Percentiles rank a stretch among this genome's conserved stretches.
Conservation (phyloP, 2,113 vertebrate species). For the Lathamus discolor region DNA sequence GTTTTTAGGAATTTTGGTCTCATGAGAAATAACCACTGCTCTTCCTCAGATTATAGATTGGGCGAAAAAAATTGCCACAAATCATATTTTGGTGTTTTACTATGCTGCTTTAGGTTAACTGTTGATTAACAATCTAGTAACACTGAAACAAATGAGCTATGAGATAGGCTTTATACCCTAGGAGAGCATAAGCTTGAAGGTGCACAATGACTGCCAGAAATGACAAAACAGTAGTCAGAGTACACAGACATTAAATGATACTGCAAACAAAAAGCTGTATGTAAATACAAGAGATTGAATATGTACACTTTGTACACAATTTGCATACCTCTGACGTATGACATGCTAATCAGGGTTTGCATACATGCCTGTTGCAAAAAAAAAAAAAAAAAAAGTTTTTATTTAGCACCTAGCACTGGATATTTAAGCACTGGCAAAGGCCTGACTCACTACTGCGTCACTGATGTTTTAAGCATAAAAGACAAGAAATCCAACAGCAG, state of each 20-base stretch:
- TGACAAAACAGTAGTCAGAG: background rate
- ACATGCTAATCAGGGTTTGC: background rate
- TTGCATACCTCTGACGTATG: background rate
- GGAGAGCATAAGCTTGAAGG: background rate
- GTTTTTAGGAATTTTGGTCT: background rate
- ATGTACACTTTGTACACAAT: background rate
- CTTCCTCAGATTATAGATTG: background rate
- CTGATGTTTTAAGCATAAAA: constrained; percentile 31
- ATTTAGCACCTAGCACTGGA: background rate
- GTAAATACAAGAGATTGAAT: background rate
- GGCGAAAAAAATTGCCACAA: background rate
- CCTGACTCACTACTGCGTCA: constrained; percentile 43
- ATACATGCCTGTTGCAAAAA: background rate
- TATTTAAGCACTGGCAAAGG: constrained; percentile 18
- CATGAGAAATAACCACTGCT: background rate
- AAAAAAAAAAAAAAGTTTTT: background rate
- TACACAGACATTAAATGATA: background rate
- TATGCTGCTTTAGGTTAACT: background rate
- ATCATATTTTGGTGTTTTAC: background rate
- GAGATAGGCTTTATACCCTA: background rate
- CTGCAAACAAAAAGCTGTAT: background rate
- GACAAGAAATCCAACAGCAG: constrained; percentile 28
- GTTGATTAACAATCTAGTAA: background rate
- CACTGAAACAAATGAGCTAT: background rate
- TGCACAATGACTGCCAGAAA: background rate